phyloP scores from a whole-genome alignment of 2,113 vertebrate species.

The Pelecanoides urinatrix region DNA sequence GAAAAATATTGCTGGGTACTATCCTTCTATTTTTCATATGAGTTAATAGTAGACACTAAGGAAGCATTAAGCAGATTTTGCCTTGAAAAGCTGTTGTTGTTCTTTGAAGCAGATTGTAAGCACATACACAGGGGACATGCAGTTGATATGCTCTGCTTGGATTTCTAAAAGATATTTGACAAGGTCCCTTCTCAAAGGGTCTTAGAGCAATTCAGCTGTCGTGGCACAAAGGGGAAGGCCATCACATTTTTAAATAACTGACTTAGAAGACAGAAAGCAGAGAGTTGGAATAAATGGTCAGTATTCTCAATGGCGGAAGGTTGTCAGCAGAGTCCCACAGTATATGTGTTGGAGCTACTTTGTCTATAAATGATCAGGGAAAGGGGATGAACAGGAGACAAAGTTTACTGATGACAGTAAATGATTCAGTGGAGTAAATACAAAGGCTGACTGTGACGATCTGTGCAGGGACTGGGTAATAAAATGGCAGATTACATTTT shows the following conservation, averaged over 20 bases:
- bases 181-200: neutral
- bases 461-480: neutral
- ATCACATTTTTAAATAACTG: neutral
- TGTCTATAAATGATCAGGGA: neutral
- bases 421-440: neutral
- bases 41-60: neutral
- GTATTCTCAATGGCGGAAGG: neutral
- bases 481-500: neutral
- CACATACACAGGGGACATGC: neutral
- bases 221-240: neutral
- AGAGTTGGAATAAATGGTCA: neutral
- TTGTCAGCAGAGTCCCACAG: neutral
- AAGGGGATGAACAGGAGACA: neutral
- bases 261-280: neutral
- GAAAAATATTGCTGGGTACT: neutral
- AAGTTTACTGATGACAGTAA: neutral
- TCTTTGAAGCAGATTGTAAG: neutral
- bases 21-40: neutral
- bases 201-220: neutral
- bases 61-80: neutral
- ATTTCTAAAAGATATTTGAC: neutral
- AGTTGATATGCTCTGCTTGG: neutral
- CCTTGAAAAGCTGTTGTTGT: neutral
- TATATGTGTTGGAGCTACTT: rapidly evolving
- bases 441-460: neutral